Evolutionary conservation across 2,797 vertebrate species (phyloP), one percentile per base, ranked within the genome.

Genomic region (Myotis myotis): DNA sequence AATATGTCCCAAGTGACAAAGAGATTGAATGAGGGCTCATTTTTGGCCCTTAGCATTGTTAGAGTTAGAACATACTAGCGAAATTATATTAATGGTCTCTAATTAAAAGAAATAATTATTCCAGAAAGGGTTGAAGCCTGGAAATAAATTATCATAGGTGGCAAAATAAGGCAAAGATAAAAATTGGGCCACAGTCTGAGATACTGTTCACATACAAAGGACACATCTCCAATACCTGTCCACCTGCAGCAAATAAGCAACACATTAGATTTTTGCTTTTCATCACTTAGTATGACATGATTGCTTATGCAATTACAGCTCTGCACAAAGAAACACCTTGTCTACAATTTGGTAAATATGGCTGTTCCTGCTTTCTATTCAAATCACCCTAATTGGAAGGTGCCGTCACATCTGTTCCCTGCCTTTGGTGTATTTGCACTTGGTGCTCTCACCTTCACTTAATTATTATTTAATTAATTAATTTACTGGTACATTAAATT

Each of bases 101-200:
- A 96, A 95, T 89, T 85, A 88, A 95, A 95, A 92, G 30, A 94
- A 88, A 85, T 81, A 70, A 88, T 84, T 87, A 49, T 55, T 91
- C 22, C 47, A 85, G 33, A 68, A 87, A 93, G 2, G 13, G 23
- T 71, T 89, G 41, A 60, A 28, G 36, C 28, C 66, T 8, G 33
- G 83, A 83, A 80, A 72, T 36, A 91, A 92, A 80, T 22, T 11
- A 66, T 53, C 16, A 53, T 92, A 85, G 55, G 78, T 53, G 1
- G 49, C 36, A 76, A 75, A 91, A 83, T 23, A 68, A 74, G 51
- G 20, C 33, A 75, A 64, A 86, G 51, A 57, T 53, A 71, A 84
- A 95, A 90, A n/a, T 19, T 89, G 28, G 92, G n/a, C 74, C 55
- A 47, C 11, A 82, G 75, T 12, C 66, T 15, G 12, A 53, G 25